Base-by-base conservation (phyloP, 1,140 invertebrate genomes). In the Harpegnathos saltator region DNA sequence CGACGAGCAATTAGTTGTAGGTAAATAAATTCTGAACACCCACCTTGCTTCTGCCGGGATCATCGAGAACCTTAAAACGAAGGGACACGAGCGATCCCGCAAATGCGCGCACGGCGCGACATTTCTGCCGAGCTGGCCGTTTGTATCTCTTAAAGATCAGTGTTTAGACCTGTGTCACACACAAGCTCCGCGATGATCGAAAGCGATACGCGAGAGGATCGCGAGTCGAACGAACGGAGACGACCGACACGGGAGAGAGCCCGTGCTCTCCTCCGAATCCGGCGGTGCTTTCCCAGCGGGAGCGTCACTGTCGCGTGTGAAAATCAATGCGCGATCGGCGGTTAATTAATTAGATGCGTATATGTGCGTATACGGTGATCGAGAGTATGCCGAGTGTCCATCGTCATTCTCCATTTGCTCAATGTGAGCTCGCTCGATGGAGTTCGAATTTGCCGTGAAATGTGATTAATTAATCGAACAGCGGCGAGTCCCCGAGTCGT, bases 11-110 rank as follows among this genome's bases (percentile, higher is more conserved):
- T 90, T 89, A 91, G 85, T 88, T 88, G 82, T 90, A 91, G 88
- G 78, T 89, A 92, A 92, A 90, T 91, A 89, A 90, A 93, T 80
- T 80, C 85, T 85, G 91, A 87, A 88, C 86, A 93, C 92, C 92
- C 92, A 93, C 92, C 92, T 93, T 93, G 89, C 84, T 84, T 92
- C 82, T 82, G 91, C 85, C 88, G 90, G 71, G 66, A 88, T 87
- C 86, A 88, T 84, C 86, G 86, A 87, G 66, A 84, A 85, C 85
- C 86, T 75, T 88, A 88, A 80, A 87, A 87, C 68, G 66, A 86
- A 77, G 65, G 56, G 54, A 44, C 82, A 50, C 68, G 78, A 82
- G 58, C 73, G 69, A 73, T 73, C 78, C 58, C 69, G 56, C 19
- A 61, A 38, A 74, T 38, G 26, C n/a, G 66, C 38, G 44, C 82